Evolutionary conservation across 2,888 invertebrate genomes (phyloP).

Genomic region (Nephrotoma guestfalica): DNA sequence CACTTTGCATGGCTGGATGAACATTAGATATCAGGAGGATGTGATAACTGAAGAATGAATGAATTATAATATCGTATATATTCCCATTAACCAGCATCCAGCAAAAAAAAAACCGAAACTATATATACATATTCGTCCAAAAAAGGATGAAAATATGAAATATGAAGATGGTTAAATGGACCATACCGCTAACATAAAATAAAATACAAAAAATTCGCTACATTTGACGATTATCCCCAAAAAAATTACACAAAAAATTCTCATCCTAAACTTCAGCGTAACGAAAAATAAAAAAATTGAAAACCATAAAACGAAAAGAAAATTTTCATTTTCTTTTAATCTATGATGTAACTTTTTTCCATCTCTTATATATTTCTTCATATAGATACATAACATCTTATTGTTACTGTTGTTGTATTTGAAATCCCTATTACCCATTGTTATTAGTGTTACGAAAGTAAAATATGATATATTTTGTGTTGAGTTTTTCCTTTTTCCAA

Average conservation of each 20-base stretch:
- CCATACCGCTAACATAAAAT: conserved; percentile 1
- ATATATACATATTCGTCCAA: neutral
- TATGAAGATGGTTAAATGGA: conserved; percentile 4
- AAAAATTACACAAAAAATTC: neutral
- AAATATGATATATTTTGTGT: neutral
- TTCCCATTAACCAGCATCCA: neutral
- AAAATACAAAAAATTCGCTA: neutral
- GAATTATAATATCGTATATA: neutral
- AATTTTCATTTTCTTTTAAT: conserved; percentile 3
- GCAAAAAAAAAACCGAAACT: neutral
- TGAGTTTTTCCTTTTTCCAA: neutral
- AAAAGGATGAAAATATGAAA: neutral
- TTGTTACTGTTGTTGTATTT: conserved; percentile 3
- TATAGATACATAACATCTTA: neutral
- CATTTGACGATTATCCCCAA: neutral
- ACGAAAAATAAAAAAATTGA: neutral
- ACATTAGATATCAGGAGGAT: neutral
- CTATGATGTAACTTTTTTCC: neutral
- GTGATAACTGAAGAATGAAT: neutral
- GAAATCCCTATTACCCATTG: neutral
- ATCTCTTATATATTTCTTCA: neutral
- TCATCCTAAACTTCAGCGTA: neutral
- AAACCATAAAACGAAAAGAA: neutral
- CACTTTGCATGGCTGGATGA: neutral
- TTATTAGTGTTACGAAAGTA: neutral